These are phyloP conservation scores for Nipponacmea schrenckii DNA, from an alignment of 2,888 invertebrate genomes.

Conservation along the genomic window DNA sequence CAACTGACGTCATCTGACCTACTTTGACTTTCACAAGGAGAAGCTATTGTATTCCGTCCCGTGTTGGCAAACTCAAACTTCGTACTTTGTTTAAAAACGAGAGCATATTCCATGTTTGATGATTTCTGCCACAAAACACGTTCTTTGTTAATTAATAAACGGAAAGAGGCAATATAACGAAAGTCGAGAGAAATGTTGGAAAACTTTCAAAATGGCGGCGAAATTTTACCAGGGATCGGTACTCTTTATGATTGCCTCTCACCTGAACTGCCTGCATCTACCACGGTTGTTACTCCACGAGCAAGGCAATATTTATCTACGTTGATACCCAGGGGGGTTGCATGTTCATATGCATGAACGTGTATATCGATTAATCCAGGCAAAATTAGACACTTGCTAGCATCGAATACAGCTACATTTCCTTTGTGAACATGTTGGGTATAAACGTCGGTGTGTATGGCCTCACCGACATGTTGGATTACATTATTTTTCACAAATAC, in stretches of 20 bases:
- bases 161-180: too few species aligned
- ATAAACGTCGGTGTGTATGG: conserved; percentile 22
- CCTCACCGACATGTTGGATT: conserved; percentile 31
- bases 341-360: conserved; percentile 58
- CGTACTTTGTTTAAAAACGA: too few species aligned
- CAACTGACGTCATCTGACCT: too few species aligned
- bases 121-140: too few species aligned
- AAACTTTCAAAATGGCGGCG: not conserved
- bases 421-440: conserved; percentile 17
- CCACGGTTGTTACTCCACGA: conserved; percentile 56
- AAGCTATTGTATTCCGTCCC: too few species aligned
- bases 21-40: too few species aligned
- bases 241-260: conserved; percentile 15
- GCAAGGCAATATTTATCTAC: conserved; percentile 51
- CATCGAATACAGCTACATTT: conserved; percentile 42
- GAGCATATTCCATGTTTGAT: too few species aligned
- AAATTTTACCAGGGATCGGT: not conserved
- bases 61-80: too few species aligned
- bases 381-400: conserved; percentile 52
- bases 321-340: conserved; percentile 59
- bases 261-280: conserved; percentile 63
- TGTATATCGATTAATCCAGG: conserved; percentile 63
- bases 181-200: too few species aligned
- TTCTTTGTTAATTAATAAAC: too few species aligned
- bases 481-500: conserved; percentile 35